Evolutionary conservation across 2,113 vertebrate species (phyloP), one percentile per base, ranked within the genome.

Genomic region (Origma solitaria): DNA sequence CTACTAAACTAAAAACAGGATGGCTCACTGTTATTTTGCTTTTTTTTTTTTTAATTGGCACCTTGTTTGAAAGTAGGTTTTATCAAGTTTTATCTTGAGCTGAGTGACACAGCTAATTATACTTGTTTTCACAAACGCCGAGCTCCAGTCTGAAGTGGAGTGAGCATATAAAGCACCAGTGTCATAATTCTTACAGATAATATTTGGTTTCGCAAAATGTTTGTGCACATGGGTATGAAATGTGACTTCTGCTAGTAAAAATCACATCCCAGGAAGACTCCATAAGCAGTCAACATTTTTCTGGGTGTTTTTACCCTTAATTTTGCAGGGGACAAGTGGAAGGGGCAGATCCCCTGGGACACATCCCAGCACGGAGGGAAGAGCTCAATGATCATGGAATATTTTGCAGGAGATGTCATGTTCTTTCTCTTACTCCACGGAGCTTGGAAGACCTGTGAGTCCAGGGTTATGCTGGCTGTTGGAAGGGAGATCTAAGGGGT

Each of bases 81-180:
- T 93, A 81, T 81, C 71, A 68, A 70, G 60, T 90, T 93, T 96
- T 90, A 86, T 86, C 80, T 78, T 42, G 31, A 84, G 72, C 40
- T 90, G 68, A 90, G 90, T 83, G 88, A 77, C 76, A 88, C 60
- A 73, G 66, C 31, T 96, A 81, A 94, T 93, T 90, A 90, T 78
- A 93, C 64, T 85, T 83, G 53, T 84, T 97, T 88, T 86, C 88
- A 86, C 40, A 88, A 88, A 69, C 90, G 13, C 68, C 23, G 23
- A 64, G 72, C n/a, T 90, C 56, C 53, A 77, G 28, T 72, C 56
- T 73, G 90, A 71, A 62, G 56, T 30, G 38, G 27, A 82, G 22
- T 17, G 27, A 92, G 53, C 35, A 25, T 66, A 68, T 70, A 78
- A 90, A 90, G 13, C 42, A 64, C 17, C 24, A 73, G 75, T 61